phyloP scores from a whole-genome alignment of 1,140 invertebrate species.

The Ostrea denselamellosa region DNA sequence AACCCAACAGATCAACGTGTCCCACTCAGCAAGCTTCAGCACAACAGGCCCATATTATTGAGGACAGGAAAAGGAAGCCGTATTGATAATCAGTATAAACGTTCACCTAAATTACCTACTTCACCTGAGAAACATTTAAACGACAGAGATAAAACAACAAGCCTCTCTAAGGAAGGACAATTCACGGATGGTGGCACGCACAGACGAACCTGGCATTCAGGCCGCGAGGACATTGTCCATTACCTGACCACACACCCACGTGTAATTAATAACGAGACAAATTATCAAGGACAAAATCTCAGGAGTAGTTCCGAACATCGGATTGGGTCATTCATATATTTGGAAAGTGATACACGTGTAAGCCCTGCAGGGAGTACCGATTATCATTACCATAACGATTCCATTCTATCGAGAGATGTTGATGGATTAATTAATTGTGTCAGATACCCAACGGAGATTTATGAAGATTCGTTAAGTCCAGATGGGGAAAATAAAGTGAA shows the following conservation, averaged over 20 bases:
- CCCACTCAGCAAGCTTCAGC: background rate
- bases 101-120: conserved; percentile 32
- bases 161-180: conserved; percentile 15
- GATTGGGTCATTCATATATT: conserved; percentile 25
- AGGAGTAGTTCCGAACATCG: conserved; percentile 21
- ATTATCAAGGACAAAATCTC: conserved; percentile 1
- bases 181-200: conserved; percentile 6
- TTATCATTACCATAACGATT: conserved; percentile 30
- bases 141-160: conserved; percentile 35
- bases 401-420: conserved; percentile 6
- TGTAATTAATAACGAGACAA: background rate
- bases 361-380: background rate
- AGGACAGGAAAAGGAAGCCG: conserved; percentile 34
- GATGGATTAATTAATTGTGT: conserved; percentile 34
- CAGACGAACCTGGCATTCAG: background rate
- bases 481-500: conserved; percentile 11
- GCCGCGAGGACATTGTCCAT: background rate
- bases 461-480: conserved; percentile 25
- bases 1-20: background rate
- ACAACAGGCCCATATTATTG: background rate
- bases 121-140: conserved; percentile 38
- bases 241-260: conserved; percentile 6
- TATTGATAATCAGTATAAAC: conserved; percentile 15
- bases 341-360: background rate
- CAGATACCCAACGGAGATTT: conserved; percentile 2